These are phyloP conservation scores for Colistium nudipinnis DNA, from an alignment of 2,113 vertebrate genomes.

Conservation along the genomic window DNA sequence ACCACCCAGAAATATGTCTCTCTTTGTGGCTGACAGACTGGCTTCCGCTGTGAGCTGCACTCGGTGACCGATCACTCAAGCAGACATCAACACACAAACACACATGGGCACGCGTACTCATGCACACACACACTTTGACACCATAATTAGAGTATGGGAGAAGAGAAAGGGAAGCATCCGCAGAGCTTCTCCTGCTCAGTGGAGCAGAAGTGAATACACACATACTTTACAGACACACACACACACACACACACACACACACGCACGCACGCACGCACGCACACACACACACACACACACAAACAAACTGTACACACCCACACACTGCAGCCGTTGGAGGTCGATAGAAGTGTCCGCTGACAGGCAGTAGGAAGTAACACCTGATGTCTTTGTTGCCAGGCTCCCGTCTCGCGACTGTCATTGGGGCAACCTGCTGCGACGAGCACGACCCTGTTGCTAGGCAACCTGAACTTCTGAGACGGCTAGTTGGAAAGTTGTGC, in stretches of 20 bases:
- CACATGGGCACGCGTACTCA: constrained; percentile 20
- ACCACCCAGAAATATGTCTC: constrained; percentile 73
- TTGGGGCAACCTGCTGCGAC: constrained; percentile 60
- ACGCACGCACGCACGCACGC: constrained; percentile 42
- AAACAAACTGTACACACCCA: too few species aligned
- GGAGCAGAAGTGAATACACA: constrained; percentile 60
- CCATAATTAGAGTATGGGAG: constrained; percentile 54
- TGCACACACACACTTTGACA: constrained; percentile 5
- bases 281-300: constrained; percentile 23
- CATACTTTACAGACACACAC: constrained; percentile 23
- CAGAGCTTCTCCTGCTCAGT: constrained; percentile 54
- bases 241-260: constrained; percentile 42
- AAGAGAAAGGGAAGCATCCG: constrained; percentile 41
- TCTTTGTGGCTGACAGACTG: constrained; percentile 64
- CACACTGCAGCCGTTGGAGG: constrained; percentile 45
- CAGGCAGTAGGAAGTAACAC: constrained; percentile 75
- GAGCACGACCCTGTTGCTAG: constrained; percentile 78
- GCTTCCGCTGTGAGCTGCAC: constrained; percentile 63
- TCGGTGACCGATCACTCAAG: constrained; percentile 58
- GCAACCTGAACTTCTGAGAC: constrained; percentile 74
- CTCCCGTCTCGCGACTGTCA: constrained; percentile 74
- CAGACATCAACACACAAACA: constrained; percentile 62
- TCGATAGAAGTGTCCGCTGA: constrained; percentile 67
- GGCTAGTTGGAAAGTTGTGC: constrained; percentile 54
- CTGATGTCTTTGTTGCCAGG: constrained; percentile 82